These are phyloP conservation scores for Pemphredon lugubris DNA, from an alignment of 2,888 invertebrate genomes.

Conservation along the genomic window DNA sequence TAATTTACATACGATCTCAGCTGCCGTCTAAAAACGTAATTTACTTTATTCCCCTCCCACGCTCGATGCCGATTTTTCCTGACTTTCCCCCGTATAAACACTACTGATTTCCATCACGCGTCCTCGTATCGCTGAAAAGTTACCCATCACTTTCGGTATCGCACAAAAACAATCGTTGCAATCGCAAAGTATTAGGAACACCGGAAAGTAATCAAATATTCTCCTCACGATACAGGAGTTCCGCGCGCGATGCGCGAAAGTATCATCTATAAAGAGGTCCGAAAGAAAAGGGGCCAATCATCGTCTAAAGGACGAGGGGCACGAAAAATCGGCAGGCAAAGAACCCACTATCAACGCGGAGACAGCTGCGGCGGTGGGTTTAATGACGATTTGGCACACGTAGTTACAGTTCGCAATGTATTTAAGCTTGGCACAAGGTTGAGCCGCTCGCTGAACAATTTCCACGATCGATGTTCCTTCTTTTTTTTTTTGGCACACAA, in stretches of 20 bases:
- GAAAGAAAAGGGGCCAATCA: neutral
- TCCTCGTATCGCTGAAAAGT: no score
- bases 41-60: neutral
- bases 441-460: slow-evolving; percentile 46
- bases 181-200: no score
- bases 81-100: neutral
- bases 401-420: slow-evolving; percentile 43
- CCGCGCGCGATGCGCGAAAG: no score
- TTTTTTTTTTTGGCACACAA: slow-evolving; percentile 11
- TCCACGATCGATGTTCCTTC: slow-evolving; percentile 42
- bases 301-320: slow-evolving; percentile 15
- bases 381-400: slow-evolving; percentile 61
- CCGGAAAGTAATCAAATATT: no score
- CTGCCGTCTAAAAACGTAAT: slow-evolving; percentile 26
- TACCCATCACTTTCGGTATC: no score
- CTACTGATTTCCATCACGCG: neutral
- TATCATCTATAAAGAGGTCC: neutral
- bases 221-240: no score
- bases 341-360: slow-evolving; percentile 15
- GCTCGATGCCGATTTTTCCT: slow-evolving; percentile 36
- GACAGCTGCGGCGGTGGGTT: slow-evolving; percentile 33
- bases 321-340: slow-evolving; percentile 37
- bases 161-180: no score
- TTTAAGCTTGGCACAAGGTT: slow-evolving; percentile 59
- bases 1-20: slow-evolving; percentile 48